phyloP scores from a whole-genome alignment of 37 sponge, comb jelly and placozoan genomes.

The Chondrilla cf. caribensis region DNA sequence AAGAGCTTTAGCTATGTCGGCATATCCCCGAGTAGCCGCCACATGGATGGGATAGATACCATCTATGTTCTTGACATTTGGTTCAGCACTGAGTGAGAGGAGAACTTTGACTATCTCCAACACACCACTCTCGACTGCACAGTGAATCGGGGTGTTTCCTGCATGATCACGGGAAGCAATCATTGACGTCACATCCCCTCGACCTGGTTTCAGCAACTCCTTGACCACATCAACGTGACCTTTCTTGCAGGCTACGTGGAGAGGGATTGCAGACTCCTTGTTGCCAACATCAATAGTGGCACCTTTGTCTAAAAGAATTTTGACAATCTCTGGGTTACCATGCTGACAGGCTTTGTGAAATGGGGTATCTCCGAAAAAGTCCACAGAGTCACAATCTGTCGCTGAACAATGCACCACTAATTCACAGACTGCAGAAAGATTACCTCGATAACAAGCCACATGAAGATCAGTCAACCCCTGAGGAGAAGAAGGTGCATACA shows the following conservation, averaged over 20 bases:
- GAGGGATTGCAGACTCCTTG: slow-evolving; percentile 44
- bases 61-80: slow-evolving; percentile 38
- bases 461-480: slow-evolving; percentile 77
- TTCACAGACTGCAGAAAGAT: slow-evolving; percentile 52
- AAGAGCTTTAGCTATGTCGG: slow-evolving; percentile 59
- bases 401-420: slow-evolving; percentile 28
- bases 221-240: slow-evolving; percentile 70
- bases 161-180: slow-evolving; percentile 46
- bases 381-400: slow-evolving; percentile 7
- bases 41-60: slow-evolving; percentile 76
- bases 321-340: slow-evolving; percentile 58
- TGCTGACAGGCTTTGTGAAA: slow-evolving; percentile 77
- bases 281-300: slow-evolving; percentile 6
- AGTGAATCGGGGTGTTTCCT: slow-evolving; percentile 67
- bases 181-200: background rate
- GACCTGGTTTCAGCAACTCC: slow-evolving; percentile 28
- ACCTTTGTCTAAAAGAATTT: slow-evolving; percentile 44
- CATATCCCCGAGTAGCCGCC: slow-evolving; percentile 74
- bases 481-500: slow-evolving; percentile 34
- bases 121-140: slow-evolving; percentile 73
- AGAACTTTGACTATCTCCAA: slow-evolving; percentile 59
- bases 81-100: slow-evolving; percentile 41
- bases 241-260: slow-evolving; percentile 76
- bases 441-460: slow-evolving; percentile 74
- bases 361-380: slow-evolving; percentile 69